These are phyloP conservation scores for Tyrophagus putrescentiae DNA, from an alignment of 1,140 invertebrate species.

Conservation along the genomic window DNA sequence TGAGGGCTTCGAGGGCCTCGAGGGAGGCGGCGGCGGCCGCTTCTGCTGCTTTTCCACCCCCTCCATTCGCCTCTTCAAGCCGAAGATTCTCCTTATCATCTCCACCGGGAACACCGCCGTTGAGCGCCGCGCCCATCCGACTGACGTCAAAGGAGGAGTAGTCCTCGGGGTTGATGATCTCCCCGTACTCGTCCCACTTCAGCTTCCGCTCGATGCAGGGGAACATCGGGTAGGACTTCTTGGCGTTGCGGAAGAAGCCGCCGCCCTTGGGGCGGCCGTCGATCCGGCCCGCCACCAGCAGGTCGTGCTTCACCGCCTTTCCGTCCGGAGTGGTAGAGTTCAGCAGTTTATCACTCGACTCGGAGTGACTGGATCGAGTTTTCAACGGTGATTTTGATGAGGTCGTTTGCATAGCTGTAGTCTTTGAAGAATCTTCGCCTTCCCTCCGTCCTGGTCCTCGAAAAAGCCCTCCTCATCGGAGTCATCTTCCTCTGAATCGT, in stretches of 20 bases:
- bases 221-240: conserved; percentile 90
- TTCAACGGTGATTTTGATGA: not conserved
- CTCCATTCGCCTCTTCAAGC: not conserved
- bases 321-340: conserved; percentile 11
- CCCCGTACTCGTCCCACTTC: conserved; percentile 85
- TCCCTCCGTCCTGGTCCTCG: conserved; percentile 17
- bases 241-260: conserved; percentile 64
- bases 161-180: conserved; percentile 77
- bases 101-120: conserved; percentile 38
- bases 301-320: conserved; percentile 49
- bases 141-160: conserved; percentile 58
- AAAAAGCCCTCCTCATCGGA: not conserved
- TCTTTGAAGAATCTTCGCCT: not conserved
- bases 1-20: too few species aligned
- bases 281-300: conserved; percentile 57
- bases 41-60: conserved; percentile 11
- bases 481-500: conserved; percentile 15
- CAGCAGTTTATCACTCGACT: too few species aligned
- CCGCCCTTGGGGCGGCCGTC: conserved; percentile 43
- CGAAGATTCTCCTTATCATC: conserved; percentile 40
- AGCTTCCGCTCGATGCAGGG: conserved; percentile 78
- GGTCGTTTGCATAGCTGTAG: conserved; percentile 5
- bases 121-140: not conserved
- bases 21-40: too few species aligned
- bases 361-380: too few species aligned